Conservation (phyloP, 2,888 invertebrate species). For the Synergus itoensis region DNA sequence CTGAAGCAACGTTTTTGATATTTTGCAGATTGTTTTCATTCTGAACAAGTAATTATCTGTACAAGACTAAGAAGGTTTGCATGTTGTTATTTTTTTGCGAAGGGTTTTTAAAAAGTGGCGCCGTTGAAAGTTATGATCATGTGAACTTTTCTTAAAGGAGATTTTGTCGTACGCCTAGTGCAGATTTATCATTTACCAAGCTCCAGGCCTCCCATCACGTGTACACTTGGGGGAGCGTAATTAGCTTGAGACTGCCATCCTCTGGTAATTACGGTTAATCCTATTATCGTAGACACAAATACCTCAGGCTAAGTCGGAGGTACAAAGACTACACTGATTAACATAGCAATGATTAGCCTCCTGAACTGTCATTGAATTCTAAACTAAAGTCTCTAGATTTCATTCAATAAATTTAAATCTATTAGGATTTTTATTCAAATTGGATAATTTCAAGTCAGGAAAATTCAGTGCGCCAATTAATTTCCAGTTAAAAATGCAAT, state of each 20-base stretch:
- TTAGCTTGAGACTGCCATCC: constrained; percentile 57
- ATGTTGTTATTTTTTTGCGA: constrained; percentile 20
- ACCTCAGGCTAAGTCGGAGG: constrained; percentile 24
- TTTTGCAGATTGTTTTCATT: neutral
- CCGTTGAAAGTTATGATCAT: constrained; percentile 28
- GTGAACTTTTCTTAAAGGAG: constrained; percentile 48
- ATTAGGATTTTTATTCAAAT: too few species aligned
- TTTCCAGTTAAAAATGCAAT: too few species aligned
- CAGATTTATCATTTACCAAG: constrained; percentile 49
- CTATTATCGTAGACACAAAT: constrained; percentile 57
- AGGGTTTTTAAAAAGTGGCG: constrained; percentile 9
- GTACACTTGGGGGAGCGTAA: constrained; percentile 58
- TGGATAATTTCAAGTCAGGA: too few species aligned
- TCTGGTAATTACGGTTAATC: constrained; percentile 63
- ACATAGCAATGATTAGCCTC: constrained; percentile 32
- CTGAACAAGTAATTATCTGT: neutral
- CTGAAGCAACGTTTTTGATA: neutral
- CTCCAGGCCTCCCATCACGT: constrained; percentile 57
- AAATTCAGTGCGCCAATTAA: too few species aligned
- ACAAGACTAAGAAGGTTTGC: constrained; percentile 8
- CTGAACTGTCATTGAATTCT: constrained; percentile 33
- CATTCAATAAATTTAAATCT: neutral
- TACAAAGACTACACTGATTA: constrained; percentile 38
- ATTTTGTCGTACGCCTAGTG: constrained; percentile 52
- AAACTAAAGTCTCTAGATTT: neutral